Evolutionary conservation across 2,113 vertebrate genomes (phyloP).

Genomic region (Brachypodius melanocephalos): DNA sequence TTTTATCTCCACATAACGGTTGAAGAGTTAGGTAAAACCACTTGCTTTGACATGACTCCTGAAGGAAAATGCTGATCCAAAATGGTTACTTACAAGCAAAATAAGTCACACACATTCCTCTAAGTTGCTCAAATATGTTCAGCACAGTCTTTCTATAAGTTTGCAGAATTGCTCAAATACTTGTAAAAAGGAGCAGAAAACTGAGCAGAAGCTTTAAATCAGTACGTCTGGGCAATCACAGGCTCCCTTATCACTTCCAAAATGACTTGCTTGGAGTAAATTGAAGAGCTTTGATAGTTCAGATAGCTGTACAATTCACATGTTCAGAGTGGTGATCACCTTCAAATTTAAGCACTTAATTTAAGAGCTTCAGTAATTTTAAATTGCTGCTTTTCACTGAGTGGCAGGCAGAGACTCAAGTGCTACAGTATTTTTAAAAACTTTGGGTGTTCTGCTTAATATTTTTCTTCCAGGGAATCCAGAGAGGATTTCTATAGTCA

Average conservation of each 20-base stretch:
- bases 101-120: neutral
- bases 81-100: neutral
- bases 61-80: neutral
- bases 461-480: conserved; percentile 39
- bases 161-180: conserved; percentile 4
- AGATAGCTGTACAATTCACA: conserved; percentile 65
- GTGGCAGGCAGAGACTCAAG: conserved; percentile 63
- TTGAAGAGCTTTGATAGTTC: conserved; percentile 65
- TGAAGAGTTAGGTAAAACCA: neutral
- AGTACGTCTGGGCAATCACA: conserved; percentile 66
- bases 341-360: conserved; percentile 76
- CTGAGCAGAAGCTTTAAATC: conserved; percentile 66
- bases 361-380: conserved; percentile 77
- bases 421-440: conserved; percentile 66
- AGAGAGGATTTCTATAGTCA: conserved; percentile 10
- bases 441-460: conserved; percentile 51
- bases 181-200: conserved; percentile 50
- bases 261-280: conserved; percentile 77
- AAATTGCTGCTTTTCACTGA: conserved; percentile 72
- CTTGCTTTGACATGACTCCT: neutral
- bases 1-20: neutral
- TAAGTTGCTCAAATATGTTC: neutral
- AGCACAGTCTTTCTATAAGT: neutral
- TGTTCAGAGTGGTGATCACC: conserved; percentile 72
- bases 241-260: conserved; percentile 64